Base-by-base conservation (phyloP, 2,797 vertebrate species). In the Enteromius unitaeniatus region DNA sequence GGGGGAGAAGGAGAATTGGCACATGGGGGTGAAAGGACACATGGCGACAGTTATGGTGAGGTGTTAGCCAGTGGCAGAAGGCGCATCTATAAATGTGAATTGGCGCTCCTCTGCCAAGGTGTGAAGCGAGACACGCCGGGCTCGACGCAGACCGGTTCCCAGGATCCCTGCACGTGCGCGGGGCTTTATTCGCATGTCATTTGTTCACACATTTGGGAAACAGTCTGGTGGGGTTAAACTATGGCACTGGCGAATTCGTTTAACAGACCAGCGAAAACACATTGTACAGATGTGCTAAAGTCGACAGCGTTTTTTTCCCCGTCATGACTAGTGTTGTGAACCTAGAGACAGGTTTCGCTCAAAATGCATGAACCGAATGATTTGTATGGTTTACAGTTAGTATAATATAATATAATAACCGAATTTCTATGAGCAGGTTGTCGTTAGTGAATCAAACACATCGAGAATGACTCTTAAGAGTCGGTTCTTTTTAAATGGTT, bases 71-170 rank as follows among this genome's bases (percentile, higher is more conserved):
- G 73, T 55, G 81, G 79, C 84, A 87, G 86, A 90, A 90, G 90
- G 89, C 87, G 69, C 82, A 37, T 17, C 42, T 64, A 87, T 83
- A 86, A 83, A 87, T 84, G 84, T 40, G 84, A 88, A 86, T 85
- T 60, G 64, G 87, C 68, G 73, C 64, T 65, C 62, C 81, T 86
- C 81, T 91, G 88, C 80, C 73, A 49, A 81, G 51, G 94, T 83
- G 94, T 89, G 21, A 88, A 69, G 1, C 15, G 0, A 47, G 51
- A 88, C 94, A 92, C 93, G 89, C 84, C 2, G 68, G 64, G 78
- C 82, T 79, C 37, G 73, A 68, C 78, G 26, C 87, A 34, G 60
- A 85, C 87, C 28, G 53, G 73, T 91, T 89, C 89, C 85, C 88
- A 90, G 77, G 81, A 67, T 45, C 64, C 62, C 83, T 62, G 69